Conservation (phyloP, 2,797 vertebrate genomes). For the Chiroxiphia lanceolata region DNA sequence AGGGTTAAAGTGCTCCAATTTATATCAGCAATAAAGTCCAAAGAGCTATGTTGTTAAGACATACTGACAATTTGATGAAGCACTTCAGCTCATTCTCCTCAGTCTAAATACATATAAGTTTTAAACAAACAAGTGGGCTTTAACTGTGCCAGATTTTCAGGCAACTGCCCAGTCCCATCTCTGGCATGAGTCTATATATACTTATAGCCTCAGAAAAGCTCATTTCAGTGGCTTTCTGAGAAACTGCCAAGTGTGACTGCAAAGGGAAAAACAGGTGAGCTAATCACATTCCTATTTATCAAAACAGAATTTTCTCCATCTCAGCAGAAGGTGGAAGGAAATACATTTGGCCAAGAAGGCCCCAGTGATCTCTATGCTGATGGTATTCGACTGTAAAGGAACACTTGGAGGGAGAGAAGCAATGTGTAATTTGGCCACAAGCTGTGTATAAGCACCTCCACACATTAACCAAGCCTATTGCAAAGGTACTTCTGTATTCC, state of each 20-base stretch:
- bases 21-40: conserved; percentile 17
- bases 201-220: neutral
- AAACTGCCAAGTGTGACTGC: conserved; percentile 33
- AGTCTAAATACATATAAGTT: neutral
- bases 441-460: neutral
- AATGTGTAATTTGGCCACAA: neutral
- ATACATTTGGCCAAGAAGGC: conserved; percentile 11
- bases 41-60: neutral
- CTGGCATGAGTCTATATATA: neutral
- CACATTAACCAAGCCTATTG: neutral
- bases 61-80: neutral
- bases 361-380: neutral
- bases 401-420: neutral
- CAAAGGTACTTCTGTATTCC: neutral
- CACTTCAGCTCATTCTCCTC: neutral
- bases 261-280: conserved; percentile 50
- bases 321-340: conserved; percentile 62
- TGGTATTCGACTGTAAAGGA: conserved; percentile 24
- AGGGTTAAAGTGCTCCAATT: neutral
- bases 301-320: conserved; percentile 62
- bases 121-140: conserved; percentile 16
- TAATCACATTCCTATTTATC: conserved; percentile 63
- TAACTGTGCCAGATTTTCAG: neutral
- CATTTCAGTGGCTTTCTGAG: conserved; percentile 47
- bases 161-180: neutral